A percentile compares a stretch with the other conserved stretches of the same genome.
These are phyloP conservation scores for Leptopilina drosophilae DNA, from an alignment of 2,888 invertebrate genomes.

Conservation along the genomic window DNA sequence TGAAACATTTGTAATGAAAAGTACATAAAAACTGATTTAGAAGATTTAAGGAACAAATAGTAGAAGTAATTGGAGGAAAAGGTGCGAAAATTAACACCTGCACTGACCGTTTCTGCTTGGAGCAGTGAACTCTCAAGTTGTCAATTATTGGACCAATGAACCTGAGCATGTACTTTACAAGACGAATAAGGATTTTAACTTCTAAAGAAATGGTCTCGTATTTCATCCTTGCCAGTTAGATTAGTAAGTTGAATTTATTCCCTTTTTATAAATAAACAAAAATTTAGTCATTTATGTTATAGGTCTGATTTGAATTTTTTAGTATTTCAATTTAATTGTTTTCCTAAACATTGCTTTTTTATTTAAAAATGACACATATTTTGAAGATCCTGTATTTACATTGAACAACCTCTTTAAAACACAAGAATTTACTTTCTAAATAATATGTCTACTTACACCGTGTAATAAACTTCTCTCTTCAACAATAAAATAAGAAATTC, in stretches of 20 bases:
- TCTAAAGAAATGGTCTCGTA: background rate
- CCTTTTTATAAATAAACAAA: background rate
- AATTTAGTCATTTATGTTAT: background rate
- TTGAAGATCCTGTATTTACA: too few species aligned
- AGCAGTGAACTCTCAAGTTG: constrained; percentile 20
- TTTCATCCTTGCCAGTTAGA: background rate
- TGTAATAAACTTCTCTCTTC: too few species aligned
- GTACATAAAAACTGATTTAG: background rate
- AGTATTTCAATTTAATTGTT: background rate
- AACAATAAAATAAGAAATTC: too few species aligned
- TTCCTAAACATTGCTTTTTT: too few species aligned
- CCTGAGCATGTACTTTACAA: constrained; percentile 7
- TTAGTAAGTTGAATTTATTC: background rate
- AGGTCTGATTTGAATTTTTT: background rate
- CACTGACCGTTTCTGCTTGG: constrained; percentile 9
- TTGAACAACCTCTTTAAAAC: too few species aligned
- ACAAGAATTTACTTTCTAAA: too few species aligned
- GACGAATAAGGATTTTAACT: background rate
- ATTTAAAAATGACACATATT: too few species aligned
- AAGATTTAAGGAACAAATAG: background rate
- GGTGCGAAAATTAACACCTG: background rate
- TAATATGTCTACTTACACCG: too few species aligned
- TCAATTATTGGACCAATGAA: constrained; percentile 34
- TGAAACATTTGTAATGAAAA: background rate
- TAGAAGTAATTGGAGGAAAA: constrained; percentile 1